Evolutionary conservation across 2,113 vertebrate species (phyloP).

Genomic region (Propithecus coquereli): DNA sequence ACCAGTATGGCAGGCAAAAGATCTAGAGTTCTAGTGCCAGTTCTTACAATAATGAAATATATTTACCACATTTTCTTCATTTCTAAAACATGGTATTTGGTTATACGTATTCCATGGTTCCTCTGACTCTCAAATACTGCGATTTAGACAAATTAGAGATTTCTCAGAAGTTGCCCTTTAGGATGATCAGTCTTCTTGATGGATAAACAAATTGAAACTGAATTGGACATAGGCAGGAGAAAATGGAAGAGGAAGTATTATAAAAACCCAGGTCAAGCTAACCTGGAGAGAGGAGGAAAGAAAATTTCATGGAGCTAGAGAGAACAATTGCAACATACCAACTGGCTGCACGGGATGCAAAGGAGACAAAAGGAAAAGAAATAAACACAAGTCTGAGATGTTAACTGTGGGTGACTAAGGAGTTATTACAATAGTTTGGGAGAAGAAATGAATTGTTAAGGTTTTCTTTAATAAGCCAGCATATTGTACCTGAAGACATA

Average conservation of each 20-base stretch:
- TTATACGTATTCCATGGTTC: neutral
- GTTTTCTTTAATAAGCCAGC: neutral
- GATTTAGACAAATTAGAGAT: neutral
- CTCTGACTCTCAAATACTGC: neutral
- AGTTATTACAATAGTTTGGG: neutral
- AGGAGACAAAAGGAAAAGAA: neutral
- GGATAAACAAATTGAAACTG: neutral
- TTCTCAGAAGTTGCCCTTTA: neutral
- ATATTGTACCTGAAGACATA: neutral
- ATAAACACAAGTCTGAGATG: neutral
- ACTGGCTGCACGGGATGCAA: neutral
- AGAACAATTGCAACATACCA: neutral
- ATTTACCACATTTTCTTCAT: neutral
- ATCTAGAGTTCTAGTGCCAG: neutral
- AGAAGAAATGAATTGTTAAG: neutral
- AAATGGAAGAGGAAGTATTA: slow-evolving; percentile 11
- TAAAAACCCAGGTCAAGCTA: neutral
- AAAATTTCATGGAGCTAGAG: neutral
- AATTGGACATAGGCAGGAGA: neutral
- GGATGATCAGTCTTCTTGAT: neutral
- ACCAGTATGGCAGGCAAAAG: too few relatives aligned
- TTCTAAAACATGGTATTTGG: neutral
- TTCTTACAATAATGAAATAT: neutral
- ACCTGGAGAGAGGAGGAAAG: neutral
- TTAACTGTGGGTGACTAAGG: neutral